Percentiles rank a stretch among this genome's conserved stretches.
Evolutionary conservation across 2,113 vertebrate genomes (phyloP).

Genomic region (Tetraodon nigroviridis): DNA sequence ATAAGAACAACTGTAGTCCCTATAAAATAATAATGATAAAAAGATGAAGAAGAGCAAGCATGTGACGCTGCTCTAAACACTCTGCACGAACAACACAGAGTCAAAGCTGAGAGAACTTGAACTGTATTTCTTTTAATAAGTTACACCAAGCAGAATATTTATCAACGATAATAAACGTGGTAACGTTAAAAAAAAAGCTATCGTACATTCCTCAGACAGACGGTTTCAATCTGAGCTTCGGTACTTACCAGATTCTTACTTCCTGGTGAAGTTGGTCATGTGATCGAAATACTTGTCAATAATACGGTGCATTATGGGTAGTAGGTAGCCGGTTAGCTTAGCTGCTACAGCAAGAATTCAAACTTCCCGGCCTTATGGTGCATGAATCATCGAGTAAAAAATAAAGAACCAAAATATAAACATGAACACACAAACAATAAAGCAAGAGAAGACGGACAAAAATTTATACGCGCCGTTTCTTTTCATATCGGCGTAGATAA

Average conservation of each 20-base stretch:
- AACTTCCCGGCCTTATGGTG: constrained; percentile 30
- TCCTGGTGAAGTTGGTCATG: constrained; percentile 60
- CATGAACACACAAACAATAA: constrained; percentile 64
- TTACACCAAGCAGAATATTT: neutral
- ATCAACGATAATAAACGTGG: neutral
- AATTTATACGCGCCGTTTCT: constrained; percentile 68
- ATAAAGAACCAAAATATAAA: constrained; percentile 70
- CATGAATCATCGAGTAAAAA: constrained; percentile 69
- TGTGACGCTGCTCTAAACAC: too few species aligned
- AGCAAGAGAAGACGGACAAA: constrained; percentile 72
- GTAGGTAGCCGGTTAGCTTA: constrained; percentile 16
- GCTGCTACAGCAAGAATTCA: neutral
- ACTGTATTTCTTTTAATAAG: too few species aligned
- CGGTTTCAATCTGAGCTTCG: neutral
- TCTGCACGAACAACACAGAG: too few species aligned
- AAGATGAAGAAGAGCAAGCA: too few species aligned
- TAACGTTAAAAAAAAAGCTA: neutral
- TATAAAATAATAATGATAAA: too few species aligned
- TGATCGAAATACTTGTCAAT: constrained; percentile 53
- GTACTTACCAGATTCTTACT: constrained; percentile 63
- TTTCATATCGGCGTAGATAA: constrained; percentile 59
- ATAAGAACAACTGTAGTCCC: too few species aligned
- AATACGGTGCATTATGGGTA: constrained; percentile 57
- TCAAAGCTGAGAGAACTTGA: too few species aligned
- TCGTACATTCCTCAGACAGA: neutral